These are phyloP conservation scores for Bactericera cockerelli DNA, from an alignment of 1,140 invertebrate species.

Conservation along the genomic window DNA sequence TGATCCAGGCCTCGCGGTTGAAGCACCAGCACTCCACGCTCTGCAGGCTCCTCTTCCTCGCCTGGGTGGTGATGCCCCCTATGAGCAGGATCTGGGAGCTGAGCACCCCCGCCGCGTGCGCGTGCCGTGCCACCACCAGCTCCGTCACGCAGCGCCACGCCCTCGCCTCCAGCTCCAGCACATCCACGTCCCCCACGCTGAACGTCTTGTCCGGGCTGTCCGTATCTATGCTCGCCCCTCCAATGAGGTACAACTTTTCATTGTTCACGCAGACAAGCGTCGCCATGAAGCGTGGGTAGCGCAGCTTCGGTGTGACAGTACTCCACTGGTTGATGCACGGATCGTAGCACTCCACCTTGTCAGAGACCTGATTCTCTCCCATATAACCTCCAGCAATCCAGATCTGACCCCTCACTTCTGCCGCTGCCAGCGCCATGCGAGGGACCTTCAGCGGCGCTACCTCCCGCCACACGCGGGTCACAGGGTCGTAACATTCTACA, in stretches of 20 bases:
- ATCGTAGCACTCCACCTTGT: slow-evolving; percentile 42
- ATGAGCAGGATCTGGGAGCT: slow-evolving; percentile 6
- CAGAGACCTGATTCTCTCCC: slow-evolving; percentile 31
- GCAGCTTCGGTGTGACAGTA: not conserved
- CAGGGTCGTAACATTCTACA: slow-evolving; percentile 39
- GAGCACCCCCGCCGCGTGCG: not conserved
- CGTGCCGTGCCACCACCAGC: slow-evolving; percentile 6
- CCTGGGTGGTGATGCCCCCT: slow-evolving; percentile 3
- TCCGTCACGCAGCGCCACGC: not conserved
- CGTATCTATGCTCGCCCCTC: not conserved
- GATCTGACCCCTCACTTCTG: slow-evolving; percentile 40
- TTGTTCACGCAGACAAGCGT: not conserved
- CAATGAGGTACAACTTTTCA: not conserved
- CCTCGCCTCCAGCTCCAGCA: not conserved
- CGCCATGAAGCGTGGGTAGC: not conserved
- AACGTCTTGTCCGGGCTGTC: not conserved
- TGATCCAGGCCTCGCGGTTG: slow-evolving; percentile 2
- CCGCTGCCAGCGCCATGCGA: slow-evolving; percentile 36
- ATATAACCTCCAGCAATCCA: slow-evolving; percentile 49
- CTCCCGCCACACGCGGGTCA: slow-evolving; percentile 34
- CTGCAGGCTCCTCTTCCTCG: not conserved
- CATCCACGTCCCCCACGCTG: slow-evolving; percentile 2
- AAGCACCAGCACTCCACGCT: slow-evolving; percentile 11
- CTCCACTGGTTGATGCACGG: slow-evolving; percentile 37
- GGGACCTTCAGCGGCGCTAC: slow-evolving; percentile 35